phyloP scores from a whole-genome alignment of 2,113 vertebrate genomes.

The Pelvicachromis taeniatus region DNA sequence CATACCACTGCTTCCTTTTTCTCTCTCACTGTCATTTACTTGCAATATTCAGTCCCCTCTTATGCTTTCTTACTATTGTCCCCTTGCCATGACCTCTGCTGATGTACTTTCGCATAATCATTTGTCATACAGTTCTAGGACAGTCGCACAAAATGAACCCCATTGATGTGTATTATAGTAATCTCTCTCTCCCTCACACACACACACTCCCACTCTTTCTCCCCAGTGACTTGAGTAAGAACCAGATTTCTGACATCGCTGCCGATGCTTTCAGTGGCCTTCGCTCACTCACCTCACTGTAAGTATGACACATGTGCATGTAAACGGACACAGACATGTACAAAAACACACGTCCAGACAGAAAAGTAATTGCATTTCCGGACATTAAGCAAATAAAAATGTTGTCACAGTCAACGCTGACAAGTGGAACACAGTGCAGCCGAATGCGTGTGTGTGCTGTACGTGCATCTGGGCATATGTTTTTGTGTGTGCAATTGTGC shows the following conservation, averaged over 20 bases:
- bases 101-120: constrained; percentile 40
- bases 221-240: constrained; percentile 97
- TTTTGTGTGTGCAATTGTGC: not conserved
- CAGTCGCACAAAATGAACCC: constrained; percentile 30
- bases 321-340: not conserved
- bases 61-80: not conserved
- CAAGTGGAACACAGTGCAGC: not conserved
- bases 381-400: constrained; percentile 56
- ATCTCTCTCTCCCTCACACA: not conserved
- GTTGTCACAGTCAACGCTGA: constrained; percentile 24
- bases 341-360: constrained; percentile 1
- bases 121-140: constrained; percentile 55
- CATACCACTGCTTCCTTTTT: not conserved
- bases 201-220: not conserved
- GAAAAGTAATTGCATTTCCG: constrained; percentile 24
- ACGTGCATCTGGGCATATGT: not conserved
- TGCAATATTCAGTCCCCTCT: not conserved
- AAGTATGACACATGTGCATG: constrained; percentile 70
- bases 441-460: not conserved
- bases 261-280: constrained; percentile 94
- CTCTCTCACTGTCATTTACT: constrained; percentile 20
- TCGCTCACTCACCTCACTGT: constrained; percentile 95
- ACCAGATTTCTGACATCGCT: constrained; percentile 96
- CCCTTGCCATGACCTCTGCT: constrained; percentile 48
- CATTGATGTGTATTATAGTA: constrained; percentile 36